Evolutionary conservation across 2,888 invertebrate species (phyloP), one percentile per base, ranked within the genome.

Genomic region (Brachyopa scutellaris): DNA sequence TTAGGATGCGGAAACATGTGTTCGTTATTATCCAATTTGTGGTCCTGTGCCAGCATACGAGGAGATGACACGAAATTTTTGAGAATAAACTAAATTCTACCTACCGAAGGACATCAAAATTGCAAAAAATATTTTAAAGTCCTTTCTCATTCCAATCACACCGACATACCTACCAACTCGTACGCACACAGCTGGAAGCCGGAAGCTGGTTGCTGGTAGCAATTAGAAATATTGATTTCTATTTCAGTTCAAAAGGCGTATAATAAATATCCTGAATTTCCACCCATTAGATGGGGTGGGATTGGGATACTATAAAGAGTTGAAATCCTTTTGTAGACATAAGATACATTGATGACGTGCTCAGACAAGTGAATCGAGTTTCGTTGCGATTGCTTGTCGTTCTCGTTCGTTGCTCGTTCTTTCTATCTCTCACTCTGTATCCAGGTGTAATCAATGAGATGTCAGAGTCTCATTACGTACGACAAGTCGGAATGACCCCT

Each of bases 401-500:
- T 26, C n/a, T n/a, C n/a, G 13, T 38, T 26, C 29, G 4, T 17
- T 23, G 13, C 2, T 49, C 23, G n/a, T 15, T 31, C 9, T 42
- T 8, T 31, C 13, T 21, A n/a, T 45, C 8, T n/a, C 19, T n/a
- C 8, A 21, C n/a, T 13, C 45, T 38, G 33, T 26, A 29, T 51
- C 36, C 74, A 80, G 74, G 74, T 80, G 79, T 62, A 80, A 80
- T 80, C 79, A 74, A 74, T 80, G 79, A 67, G 62, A 80, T 61
- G 79, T 80, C 79, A 74, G 49, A 74, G 79, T 74, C 57, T 80
- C 74, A 80, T 74, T 80, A 80, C 62, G 74, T 23, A 73, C 73
- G 73, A 73, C 64, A 73, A 45, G 47, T 53, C 36, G 26, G 59
- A 61, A 45, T 67, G 66, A 47, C 67, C 53, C 67, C 42, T 61